Evolutionary conservation across 2,797 vertebrate species (phyloP), one percentile per base, ranked within the genome.

Genomic region (Chiroxiphia lanceolata): DNA sequence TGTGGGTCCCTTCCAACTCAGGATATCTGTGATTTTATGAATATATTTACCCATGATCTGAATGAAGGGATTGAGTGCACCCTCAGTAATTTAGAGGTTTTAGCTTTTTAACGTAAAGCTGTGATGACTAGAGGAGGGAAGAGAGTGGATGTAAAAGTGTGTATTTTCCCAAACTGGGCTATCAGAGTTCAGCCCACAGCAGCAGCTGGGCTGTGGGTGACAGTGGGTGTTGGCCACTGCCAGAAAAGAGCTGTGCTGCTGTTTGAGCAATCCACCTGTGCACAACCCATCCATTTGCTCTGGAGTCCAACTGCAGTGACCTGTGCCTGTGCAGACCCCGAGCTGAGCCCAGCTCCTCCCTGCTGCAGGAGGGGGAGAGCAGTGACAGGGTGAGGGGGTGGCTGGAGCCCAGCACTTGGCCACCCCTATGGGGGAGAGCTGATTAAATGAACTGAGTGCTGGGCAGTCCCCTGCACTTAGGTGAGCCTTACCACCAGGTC

Each of bases 221-320:
- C 0, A 0, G 44, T 0, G 0, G 38, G 17, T 60, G 61, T 8
- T 45, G 9, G 47, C 59, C 59, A 8, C 15, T 15, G 22, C 34
- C 22, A 19, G 70, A 12, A 34, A 15, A 45, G 48, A 57, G 71
- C 61, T 78, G 47, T 60, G 72, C 48, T 68, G 59, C 72, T 89
- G 60, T 65, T 76, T 72, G 45, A 51, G 40, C 68, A 59, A 5
- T 40, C 23, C 1, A 0, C 25, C 17, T 33, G 56, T 27, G 40
- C 40, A 25, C 29, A 47, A 27, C 21, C 79, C 23, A 42, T 9
- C 48, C 50, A 0, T 50, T 76, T 25, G 53, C 63, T 59, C 16
- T 47, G 23, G 54, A 47, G 48, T 29, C 26, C 3, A 4, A 15
- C 9, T 54, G 26, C 64, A 64, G 80, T 19, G 40, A 23, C 38